Evolutionary conservation across 1,140 invertebrate species (phyloP), one percentile per base, ranked within the genome.

Genomic region (Micrasema longulum): DNA sequence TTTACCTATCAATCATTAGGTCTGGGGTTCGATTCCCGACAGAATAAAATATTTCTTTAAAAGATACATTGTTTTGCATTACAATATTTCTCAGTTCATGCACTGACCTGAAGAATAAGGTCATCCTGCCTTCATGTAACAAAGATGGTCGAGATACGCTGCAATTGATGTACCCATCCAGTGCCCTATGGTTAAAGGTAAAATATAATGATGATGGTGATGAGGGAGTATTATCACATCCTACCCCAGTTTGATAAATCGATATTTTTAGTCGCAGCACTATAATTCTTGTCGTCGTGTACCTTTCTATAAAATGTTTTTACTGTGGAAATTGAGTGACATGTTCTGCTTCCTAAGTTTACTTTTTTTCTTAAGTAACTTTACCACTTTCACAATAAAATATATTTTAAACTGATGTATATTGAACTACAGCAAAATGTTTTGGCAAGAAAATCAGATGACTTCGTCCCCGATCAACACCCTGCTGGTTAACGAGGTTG

Each of bases 391-490:
- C 67, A 62, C 55, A 48, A 47, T 48, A 47, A 60, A 52, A 16
- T 48, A 60, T 62, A 60, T 60, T 69, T 60, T 62, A 43, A 57
- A 60, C 43, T 69, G 48, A 66, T 52, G 41, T 48, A 31, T 60
- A 48, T 60, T 60, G 31, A 52, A 69, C 35, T 47, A n/a, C 64
- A 16, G 38, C 45, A 71, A 43, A 52, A 75, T 75, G 74, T 75
- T 69, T 71, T 75, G 74, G 74, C 38, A 63, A 50, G 74, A 75
- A 1, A 65, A 69, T 60, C 70, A 66, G 41, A 66, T 47, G 20
- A 48, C 41, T 50, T 52, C 62, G 1, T 72, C 65, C n/a, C 36
- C 41, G 35, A 66, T 75, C 60, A 60, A 52, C 36, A 71, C 48
- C 31, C 67, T 72, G 38, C 67, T 75, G 18, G 74, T 69, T 35